These are phyloP conservation scores for Phymatocera aterrima DNA, from an alignment of 2,888 invertebrate species.

Conservation along the genomic window DNA sequence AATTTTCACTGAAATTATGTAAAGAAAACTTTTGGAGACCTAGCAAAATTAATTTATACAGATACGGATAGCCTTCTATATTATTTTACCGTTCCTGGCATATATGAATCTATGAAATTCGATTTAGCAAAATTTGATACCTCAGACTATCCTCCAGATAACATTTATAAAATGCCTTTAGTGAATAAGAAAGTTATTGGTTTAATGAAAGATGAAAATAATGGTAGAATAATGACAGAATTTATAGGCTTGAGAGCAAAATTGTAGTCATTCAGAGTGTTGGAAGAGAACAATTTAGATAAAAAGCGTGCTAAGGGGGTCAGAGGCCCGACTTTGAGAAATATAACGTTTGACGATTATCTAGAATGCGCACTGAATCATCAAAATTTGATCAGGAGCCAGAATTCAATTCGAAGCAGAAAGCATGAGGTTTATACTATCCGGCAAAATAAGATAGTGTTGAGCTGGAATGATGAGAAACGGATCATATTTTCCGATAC, in stretches of 20 bases:
- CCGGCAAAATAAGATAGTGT: conserved; percentile 27
- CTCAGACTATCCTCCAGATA: conserved; percentile 54
- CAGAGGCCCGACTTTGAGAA: conserved; percentile 39
- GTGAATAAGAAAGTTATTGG: conserved; percentile 62
- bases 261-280: conserved; percentile 53
- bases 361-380: conserved; percentile 40
- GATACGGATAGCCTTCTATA: conserved; percentile 65
- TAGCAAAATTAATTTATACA: conserved; percentile 58
- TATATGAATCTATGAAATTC: conserved; percentile 61
- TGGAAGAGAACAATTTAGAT: conserved; percentile 21
- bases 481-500: conserved; percentile 6
- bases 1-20: conserved; percentile 51
- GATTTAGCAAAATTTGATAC: conserved; percentile 65
- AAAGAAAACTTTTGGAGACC: conserved; percentile 31
- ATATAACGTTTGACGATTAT: conserved; percentile 50
- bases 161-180: conserved; percentile 56
- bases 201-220: conserved; percentile 63
- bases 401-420: conserved; percentile 46
- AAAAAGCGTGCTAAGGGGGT: conserved; percentile 48
- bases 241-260: conserved; percentile 63
- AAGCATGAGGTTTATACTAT: conserved; percentile 46
- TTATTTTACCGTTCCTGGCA: conserved; percentile 63
- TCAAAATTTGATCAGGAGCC: conserved; percentile 42
- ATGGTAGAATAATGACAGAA: conserved; percentile 58
- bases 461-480: conserved; percentile 47